Percentiles rank a stretch among this genome's conserved stretches.
Conservation (phyloP, 2,888 invertebrate species). For the Liposcelis brunnea region DNA sequence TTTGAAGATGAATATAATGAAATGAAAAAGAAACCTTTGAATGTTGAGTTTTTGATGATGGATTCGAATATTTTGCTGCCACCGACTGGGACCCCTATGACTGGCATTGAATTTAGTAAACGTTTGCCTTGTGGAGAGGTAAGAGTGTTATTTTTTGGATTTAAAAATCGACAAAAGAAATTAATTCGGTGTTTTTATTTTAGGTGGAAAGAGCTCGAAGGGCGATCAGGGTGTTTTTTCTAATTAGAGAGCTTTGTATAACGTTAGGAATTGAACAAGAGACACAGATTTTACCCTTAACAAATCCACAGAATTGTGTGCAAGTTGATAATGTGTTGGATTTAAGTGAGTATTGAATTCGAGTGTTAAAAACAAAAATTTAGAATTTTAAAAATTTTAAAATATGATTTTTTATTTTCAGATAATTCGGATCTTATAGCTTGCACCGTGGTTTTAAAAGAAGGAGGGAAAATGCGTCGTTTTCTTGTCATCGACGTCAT, state of each 20-base stretch:
- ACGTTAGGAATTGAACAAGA: constrained; percentile 67
- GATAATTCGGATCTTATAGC: constrained; percentile 96
- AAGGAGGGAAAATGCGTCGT: constrained; percentile 75
- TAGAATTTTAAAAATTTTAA: constrained; percentile 6
- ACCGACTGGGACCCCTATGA: constrained; percentile 89
- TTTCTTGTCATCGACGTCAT: constrained; percentile 91
- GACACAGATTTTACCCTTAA: constrained; percentile 63
- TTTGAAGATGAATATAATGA: constrained; percentile 90
- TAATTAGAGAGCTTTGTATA: constrained; percentile 64
- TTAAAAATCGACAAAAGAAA: constrained; percentile 6
- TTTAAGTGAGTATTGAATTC: constrained; percentile 53
- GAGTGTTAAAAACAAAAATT: neutral
- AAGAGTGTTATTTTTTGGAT: constrained; percentile 24
- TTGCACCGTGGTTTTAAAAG: constrained; percentile 82
- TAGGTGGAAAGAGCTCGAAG: constrained; percentile 72
- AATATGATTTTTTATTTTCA: constrained; percentile 36
- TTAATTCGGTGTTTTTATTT: constrained; percentile 12
- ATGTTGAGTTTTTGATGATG: constrained; percentile 92
- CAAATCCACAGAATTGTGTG: constrained; percentile 73
- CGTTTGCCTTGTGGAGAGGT: constrained; percentile 93
- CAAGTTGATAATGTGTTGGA: constrained; percentile 89
- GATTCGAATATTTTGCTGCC: constrained; percentile 88
- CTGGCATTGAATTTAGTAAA: constrained; percentile 86
- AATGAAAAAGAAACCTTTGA: constrained; percentile 68
- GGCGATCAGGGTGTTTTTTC: constrained; percentile 84